Base-by-base conservation (phyloP, 2,797 vertebrate species). In the Bufotes viridis region DNA sequence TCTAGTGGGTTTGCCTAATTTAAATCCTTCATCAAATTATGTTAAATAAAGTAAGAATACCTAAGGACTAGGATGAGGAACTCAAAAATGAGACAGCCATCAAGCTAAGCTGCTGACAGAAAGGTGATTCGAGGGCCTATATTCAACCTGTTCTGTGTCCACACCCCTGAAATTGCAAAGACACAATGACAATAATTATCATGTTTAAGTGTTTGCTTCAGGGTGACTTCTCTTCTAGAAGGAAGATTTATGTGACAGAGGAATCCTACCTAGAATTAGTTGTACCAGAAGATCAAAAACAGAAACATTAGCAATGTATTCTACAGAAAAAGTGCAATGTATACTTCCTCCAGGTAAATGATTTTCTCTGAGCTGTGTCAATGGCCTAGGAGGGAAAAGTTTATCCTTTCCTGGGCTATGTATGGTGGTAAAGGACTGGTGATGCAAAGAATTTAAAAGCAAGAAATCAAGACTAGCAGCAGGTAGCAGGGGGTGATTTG, bases 111-210 rank as follows among this genome's bases (percentile, higher is more conserved):
- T 67, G 49, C 24, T 57, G 49, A 79, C 61, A 53, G 74, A 79
- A 55, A 53, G 11, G 51, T 57, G 20, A 86, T 57, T 80, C 22
- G 20, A 53, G 63, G 76, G 13, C 53, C 51, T 70, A 55, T 13
- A n/a, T 70, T 86, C 14, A 24, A 80, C 75, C 67, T 69, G 57
- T 72, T 78, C 63, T 24, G 26, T 26, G 55, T 53, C 51, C 78
- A 42, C 42, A 86, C 58, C 75, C 42, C 17, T 53, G 51, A 79
- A 65, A 79, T 70, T 79, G 34, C 67, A 24, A 65, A 20, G 84
- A 53, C 24, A 67, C 61, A 80, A 86, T 86, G 78, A 86, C 63
- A 79, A 86, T 78, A 58, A 86, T 78, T 78, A 78, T 67, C 49
- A 53, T 86, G 51, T 65, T 65, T 55, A 51, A 82, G 24, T 82